phyloP scores from a whole-genome alignment of 2,888 invertebrate species.

The Ctena decussata region DNA sequence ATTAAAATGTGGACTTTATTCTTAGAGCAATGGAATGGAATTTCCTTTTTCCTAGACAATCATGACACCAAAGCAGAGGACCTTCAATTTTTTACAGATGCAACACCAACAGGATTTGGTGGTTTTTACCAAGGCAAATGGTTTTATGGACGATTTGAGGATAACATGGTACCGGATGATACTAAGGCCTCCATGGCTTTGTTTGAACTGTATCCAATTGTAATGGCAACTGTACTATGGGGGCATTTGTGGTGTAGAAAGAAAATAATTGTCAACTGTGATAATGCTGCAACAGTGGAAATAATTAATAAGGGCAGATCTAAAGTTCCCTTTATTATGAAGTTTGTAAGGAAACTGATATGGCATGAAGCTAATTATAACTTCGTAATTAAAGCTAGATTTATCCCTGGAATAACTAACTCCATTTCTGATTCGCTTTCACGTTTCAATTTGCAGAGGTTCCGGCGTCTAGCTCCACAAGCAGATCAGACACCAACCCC shows the following conservation, averaged over 20 bases:
- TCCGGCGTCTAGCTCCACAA: background rate
- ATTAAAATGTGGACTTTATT: conserved; percentile 41
- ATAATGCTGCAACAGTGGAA: conserved; percentile 37
- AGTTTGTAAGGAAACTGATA: conserved; percentile 29
- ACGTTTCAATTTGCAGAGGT: background rate
- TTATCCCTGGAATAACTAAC: background rate
- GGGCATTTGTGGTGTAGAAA: background rate
- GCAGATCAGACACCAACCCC: background rate
- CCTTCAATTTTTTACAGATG: background rate
- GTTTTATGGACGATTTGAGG: background rate
- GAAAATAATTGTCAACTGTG: conserved; percentile 34
- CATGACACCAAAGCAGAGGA: background rate
- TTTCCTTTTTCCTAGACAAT: conserved; percentile 18
- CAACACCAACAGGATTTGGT: conserved; percentile 3
- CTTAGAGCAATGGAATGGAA: conserved; percentile 37
- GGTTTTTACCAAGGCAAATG: background rate
- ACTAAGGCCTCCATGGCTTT: background rate
- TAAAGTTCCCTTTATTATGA: conserved; percentile 18
- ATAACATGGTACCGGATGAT: background rate
- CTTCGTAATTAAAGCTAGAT: background rate
- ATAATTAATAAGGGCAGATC: conserved; percentile 47
- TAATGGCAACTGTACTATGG: conserved; percentile 39
- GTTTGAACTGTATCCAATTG: conserved; percentile 31
- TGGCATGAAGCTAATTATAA: background rate
- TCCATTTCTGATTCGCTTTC: background rate